Conservation (phyloP, 2,888 invertebrate genomes). For the Plebejus melissa region DNA sequence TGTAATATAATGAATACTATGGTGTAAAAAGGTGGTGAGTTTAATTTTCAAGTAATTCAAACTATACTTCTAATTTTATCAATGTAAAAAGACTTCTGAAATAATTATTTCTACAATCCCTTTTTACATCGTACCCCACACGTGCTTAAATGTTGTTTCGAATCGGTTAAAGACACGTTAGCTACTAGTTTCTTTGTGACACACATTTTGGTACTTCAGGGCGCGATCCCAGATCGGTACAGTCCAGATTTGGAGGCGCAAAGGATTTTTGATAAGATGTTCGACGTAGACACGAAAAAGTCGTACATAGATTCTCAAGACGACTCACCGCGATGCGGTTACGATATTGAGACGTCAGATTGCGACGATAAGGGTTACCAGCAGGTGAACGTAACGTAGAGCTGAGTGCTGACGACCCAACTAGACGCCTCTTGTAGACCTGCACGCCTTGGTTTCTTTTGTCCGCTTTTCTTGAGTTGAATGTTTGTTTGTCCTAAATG, state of each 20-base stretch:
- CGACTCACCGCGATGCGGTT: slow-evolving; percentile 72
- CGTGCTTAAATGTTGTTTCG: neutral
- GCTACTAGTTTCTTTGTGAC: slow-evolving; percentile 48
- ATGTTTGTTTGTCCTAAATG: slow-evolving; percentile 44
- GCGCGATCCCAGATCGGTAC: slow-evolving; percentile 75
- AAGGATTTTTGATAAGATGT: slow-evolving; percentile 80
- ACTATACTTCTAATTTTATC: neutral
- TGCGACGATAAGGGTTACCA: slow-evolving; percentile 73
- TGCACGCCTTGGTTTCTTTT: slow-evolving; percentile 76
- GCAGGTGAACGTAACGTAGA: slow-evolving; percentile 72
- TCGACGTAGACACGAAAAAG: slow-evolving; percentile 75
- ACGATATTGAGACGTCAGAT: slow-evolving; percentile 74
- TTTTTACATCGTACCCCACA: neutral
- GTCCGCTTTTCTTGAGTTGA: slow-evolving; percentile 58
- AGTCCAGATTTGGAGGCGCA: slow-evolving; percentile 78
- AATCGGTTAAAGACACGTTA: slow-evolving; percentile 16
- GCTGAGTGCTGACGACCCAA: slow-evolving; percentile 66
- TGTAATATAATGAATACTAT: neutral
- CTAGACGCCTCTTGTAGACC: slow-evolving; percentile 68
- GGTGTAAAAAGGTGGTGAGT: neutral
- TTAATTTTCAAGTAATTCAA: neutral
- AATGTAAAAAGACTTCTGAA: neutral
- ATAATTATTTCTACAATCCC: neutral
- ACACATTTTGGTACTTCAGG: slow-evolving; percentile 73
- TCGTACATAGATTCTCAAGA: slow-evolving; percentile 65